Conservation (phyloP, 2,888 invertebrate species). For the Coremacera marginata region DNA sequence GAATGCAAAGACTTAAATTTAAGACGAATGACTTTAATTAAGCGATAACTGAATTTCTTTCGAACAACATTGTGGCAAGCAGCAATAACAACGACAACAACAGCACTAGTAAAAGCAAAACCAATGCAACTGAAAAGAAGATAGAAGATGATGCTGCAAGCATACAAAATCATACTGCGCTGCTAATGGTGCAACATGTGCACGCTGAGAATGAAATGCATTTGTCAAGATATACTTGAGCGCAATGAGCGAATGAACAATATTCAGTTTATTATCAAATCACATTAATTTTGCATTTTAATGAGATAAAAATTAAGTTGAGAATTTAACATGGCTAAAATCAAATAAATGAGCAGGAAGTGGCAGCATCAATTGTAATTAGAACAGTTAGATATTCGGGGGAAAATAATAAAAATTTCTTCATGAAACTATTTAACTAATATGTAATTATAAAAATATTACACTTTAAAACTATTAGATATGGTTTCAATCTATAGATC, state of each 20-base stretch:
- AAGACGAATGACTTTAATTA: slow-evolving; percentile 53
- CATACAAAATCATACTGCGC: neutral
- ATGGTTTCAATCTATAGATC: too few species aligned
- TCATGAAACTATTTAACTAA: too few species aligned
- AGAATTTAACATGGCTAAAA: too few species aligned
- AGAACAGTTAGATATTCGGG: too few species aligned
- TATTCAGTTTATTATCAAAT: slow-evolving; percentile 29
- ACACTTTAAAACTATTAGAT: too few species aligned
- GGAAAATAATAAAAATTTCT: too few species aligned
- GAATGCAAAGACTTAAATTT: slow-evolving; percentile 20
- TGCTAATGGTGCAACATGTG: neutral
- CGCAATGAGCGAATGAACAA: neutral
- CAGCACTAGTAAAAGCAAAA: neutral
- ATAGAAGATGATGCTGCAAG: neutral
- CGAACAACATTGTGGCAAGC: slow-evolving; percentile 13
- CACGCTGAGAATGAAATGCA: neutral
- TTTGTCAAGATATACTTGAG: neutral
- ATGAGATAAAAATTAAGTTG: neutral
- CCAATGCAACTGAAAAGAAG: neutral
- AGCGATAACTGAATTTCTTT: slow-evolving; percentile 49
- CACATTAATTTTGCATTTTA: slow-evolving; percentile 35
- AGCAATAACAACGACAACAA: neutral
- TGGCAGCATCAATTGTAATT: too few species aligned
- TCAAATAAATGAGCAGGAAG: neutral
- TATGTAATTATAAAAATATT: too few species aligned